A percentile compares a stretch with the other conserved stretches of the same genome.
Evolutionary conservation across 2,888 invertebrate species (phyloP).

Genomic region (Himalopsyche anomala): DNA sequence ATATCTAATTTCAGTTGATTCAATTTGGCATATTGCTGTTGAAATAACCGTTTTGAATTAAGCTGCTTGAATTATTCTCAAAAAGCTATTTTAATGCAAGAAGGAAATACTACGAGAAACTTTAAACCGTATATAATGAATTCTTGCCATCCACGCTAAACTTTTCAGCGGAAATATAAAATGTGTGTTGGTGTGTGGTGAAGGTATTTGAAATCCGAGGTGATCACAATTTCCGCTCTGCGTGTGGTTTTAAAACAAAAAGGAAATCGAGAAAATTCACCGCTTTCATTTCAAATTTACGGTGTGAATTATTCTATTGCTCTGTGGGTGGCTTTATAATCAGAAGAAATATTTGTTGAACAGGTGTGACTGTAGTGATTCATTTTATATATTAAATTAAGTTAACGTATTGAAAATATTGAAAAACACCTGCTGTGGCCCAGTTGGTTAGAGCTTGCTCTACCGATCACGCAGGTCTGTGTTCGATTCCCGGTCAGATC

Average conservation of each 20-base stretch:
- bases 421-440: too few species aligned
- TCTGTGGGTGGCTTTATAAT: too few species aligned
- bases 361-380: too few species aligned
- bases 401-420: too few species aligned
- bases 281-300: not conserved
- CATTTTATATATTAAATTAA: too few species aligned
- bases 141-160: not conserved
- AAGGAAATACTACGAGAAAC: not conserved
- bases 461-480: too few species aligned
- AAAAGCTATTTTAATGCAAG: conserved; percentile 23
- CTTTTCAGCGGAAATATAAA: conserved; percentile 2
- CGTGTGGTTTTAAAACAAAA: conserved; percentile 21
- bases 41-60: too few species aligned
- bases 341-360: too few species aligned
- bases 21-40: too few species aligned
- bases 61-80: not conserved
- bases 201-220: not conserved
- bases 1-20: too few species aligned
- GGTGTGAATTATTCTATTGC: not conserved
- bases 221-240: conserved; percentile 3
- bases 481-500: too few species aligned
- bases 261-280: not conserved
- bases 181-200: not conserved
- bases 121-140: conserved; percentile 32
- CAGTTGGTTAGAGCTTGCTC: too few species aligned